These are phyloP conservation scores for Platichthys stellatus DNA, from an alignment of 2,113 vertebrate species.

Conservation along the genomic window DNA sequence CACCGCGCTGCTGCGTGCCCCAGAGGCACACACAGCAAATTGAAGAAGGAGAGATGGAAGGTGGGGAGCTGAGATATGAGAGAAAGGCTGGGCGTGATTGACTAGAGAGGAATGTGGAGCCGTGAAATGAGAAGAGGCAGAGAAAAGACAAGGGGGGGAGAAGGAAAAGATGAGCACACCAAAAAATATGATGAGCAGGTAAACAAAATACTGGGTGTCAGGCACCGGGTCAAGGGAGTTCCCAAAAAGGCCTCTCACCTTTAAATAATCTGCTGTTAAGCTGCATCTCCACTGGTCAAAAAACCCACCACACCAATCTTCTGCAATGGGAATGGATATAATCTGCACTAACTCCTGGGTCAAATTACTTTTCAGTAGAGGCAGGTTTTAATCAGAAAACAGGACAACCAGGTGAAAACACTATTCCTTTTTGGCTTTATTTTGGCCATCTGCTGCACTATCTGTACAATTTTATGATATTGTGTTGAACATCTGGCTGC, in stretches of 20 bases:
- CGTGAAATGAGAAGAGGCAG: slow-evolving; percentile 13
- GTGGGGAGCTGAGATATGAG: slow-evolving; percentile 13
- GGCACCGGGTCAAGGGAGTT: not conserved
- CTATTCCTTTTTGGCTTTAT: too few relatives aligned
- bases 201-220: slow-evolving; percentile 34
- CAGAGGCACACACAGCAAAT: slow-evolving; percentile 26
- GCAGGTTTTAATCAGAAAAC: too few relatives aligned
- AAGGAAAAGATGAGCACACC: not conserved
- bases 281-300: too few relatives aligned
- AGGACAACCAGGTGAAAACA: too few relatives aligned
- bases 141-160: not conserved
- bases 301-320: too few relatives aligned
- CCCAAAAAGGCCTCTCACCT: too few relatives aligned
- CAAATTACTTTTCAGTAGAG: not conserved
- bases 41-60: slow-evolving; percentile 20
- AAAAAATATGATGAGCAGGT: slow-evolving; percentile 46
- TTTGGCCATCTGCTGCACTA: too few relatives aligned
- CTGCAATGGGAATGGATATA: too few relatives aligned
- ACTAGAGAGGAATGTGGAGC: slow-evolving; percentile 48
- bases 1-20: not conserved
- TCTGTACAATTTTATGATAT: too few relatives aligned
- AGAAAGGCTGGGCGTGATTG: slow-evolving; percentile 44
- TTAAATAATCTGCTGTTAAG: not conserved
- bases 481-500: too few relatives aligned
- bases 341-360: not conserved